Evolutionary conservation across 1,140 invertebrate species (phyloP).

Genomic region (Sycobia sp.): DNA sequence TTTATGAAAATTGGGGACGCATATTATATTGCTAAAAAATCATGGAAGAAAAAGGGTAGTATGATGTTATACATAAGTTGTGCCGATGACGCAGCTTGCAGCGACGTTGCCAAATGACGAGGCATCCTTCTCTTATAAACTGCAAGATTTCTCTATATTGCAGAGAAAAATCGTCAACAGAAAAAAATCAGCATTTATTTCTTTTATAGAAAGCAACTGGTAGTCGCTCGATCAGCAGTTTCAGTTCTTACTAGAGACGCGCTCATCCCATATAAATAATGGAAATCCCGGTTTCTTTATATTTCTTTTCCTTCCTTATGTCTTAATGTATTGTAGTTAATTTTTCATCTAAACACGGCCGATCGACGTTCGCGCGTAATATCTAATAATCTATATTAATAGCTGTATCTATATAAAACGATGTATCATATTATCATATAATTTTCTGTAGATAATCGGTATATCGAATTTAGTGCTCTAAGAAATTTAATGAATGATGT

Average conservation of each 20-base stretch:
- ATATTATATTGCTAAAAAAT: conserved; percentile 42
- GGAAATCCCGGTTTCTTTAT: conserved; percentile 7
- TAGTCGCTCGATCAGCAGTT: conserved; percentile 17
- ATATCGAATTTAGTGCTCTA: not conserved
- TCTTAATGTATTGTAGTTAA: not conserved
- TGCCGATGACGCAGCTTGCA: conserved; percentile 64
- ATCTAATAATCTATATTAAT: not conserved
- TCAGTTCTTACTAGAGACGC: conserved; percentile 10
- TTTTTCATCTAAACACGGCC: conserved; percentile 5
- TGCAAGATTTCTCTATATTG: conserved; percentile 52
- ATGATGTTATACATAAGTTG: conserved; percentile 49
- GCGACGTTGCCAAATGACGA: conserved; percentile 60
- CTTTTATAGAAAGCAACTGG: conserved; percentile 3
- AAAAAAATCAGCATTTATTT: conserved; percentile 20
- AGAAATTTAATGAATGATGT: conserved; percentile 9
- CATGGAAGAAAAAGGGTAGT: not conserved
- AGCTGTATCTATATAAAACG: not conserved
- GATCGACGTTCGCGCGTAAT: conserved; percentile 21
- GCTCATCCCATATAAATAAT: conserved; percentile 1
- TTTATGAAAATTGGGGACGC: conserved; percentile 40
- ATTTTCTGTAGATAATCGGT: not conserved
- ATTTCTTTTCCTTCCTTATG: conserved; percentile 4
- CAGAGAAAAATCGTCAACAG: conserved; percentile 21
- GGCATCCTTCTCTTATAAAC: conserved; percentile 58
- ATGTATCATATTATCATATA: not conserved